Base-by-base conservation (phyloP, 2,888 invertebrate genomes). In the Cantharis lateralis region DNA sequence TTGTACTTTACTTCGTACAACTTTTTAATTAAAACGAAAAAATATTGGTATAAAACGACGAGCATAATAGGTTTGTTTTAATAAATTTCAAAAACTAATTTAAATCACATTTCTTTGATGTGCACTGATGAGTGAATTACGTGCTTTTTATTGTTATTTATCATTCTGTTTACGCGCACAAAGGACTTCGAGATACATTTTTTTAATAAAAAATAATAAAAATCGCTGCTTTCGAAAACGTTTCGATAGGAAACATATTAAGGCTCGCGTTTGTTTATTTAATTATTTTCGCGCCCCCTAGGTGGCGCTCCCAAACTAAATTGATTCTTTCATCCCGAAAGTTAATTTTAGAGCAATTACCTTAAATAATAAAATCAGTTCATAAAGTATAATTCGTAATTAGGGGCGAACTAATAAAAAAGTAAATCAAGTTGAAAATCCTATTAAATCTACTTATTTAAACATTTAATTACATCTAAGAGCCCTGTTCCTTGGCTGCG, bases 401-500 rank as follows among this genome's bases (percentile, higher is more conserved):
- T 81, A 80, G 82, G 82, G 82, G 82, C 24, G 64, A 66, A 13
- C 13, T 66, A 82, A 82, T 82, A 81, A 82, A 83, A 76, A 84
- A 82, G 82, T 83, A 84, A 84, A 85, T 84, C 83, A 83, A 83
- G 81, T 82, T 78, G 82, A 82, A 84, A 84, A 85, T 83, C 83
- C 83, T 81, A 84, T 84, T 84, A 84, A 84, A 83, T 84, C 84
- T 81, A 84, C 84, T 84, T 84, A 84, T 84, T 84, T 84, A 84
- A 81, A 85, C 84, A 84, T 84, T 85, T 84, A 85, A 85, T 85
- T 84, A 83, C 83, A 82, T 84, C 81, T 83, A 82, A 80, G 83
- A 82, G 81, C 80, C 72, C 76, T 80, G 79, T 78, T 82, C 79
- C 79, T 80, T 80, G 74, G 61, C 32, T 69, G 72, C 68, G 82